Base-by-base conservation (phyloP, 2,113 vertebrate species). In the Sylvia atricapilla region DNA sequence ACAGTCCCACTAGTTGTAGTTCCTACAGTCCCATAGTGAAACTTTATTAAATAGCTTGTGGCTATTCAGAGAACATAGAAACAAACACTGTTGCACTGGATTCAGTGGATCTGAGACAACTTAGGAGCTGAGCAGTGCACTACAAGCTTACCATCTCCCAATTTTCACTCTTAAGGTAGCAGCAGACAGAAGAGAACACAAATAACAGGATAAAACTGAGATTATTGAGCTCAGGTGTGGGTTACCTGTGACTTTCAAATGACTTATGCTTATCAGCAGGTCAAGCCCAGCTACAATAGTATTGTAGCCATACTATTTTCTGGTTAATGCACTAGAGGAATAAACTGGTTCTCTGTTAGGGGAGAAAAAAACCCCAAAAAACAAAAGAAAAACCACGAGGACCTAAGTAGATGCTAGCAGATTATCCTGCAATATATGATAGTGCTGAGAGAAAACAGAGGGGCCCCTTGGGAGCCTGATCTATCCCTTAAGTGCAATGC, bases 281-380 rank as follows among this genome's bases (percentile, higher is more conserved):
- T 41, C 0, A 1, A 89, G 18, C 0, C 1, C 22, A 66, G 5
- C 30, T 63, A 43, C 33, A 41, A 1, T 2, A n/a, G n/a, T 31
- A 14, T 33, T 37, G 2, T 43, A 70, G 15, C 15, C 7, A 8
- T 27, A 20, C 2, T 47, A 22, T 81, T 80, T 74, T 67, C 52
- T 75, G 37, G 2, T 11, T 59, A 22, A 27, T 25, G 27, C 12
- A 8, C 10, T 58, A 46, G 21, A 67, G 21, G 16, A 90, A 83
- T 41, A 86, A 83, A 39, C 15, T 37, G 15, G 5, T 50, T 78
- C 7, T 50, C n/a, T 72, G 6, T 31, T 79, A 27, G 16, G 11
- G 33, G 24, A 52, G 19, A 20, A 33, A 1, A 7, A 55, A 68
- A 46, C 3, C 31, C 30, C 15, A 49, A 24, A 14, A 49, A 24